A percentile compares a stretch with the other conserved stretches of the same genome.
phyloP scores from a whole-genome alignment of 2,888 invertebrate species.

The Agonopterix alstromeriana region DNA sequence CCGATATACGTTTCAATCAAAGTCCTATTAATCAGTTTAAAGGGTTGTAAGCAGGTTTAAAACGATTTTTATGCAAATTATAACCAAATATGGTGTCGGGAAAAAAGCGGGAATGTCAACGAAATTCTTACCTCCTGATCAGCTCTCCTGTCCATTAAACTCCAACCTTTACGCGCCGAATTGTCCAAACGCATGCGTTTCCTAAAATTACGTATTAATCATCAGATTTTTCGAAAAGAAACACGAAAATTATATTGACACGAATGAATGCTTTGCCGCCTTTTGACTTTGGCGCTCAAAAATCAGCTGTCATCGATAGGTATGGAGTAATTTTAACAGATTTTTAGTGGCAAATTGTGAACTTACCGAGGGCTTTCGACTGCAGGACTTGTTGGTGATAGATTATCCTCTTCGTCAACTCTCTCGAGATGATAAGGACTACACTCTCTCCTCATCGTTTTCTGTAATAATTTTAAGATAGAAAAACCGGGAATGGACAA shows the following conservation, averaged over 20 bases:
- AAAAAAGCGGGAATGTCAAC: conserved; percentile 45
- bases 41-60: too few relatives aligned
- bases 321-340: conserved; percentile 17
- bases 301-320: conserved; percentile 65
- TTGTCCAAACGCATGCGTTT: conserved; percentile 50
- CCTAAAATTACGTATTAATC: conserved; percentile 36
- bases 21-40: too few relatives aligned
- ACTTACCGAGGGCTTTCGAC: conserved; percentile 54
- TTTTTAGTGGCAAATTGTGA: conserved; percentile 16
- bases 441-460: conserved; percentile 6
- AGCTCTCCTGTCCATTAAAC: conserved; percentile 59
- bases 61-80: background rate
- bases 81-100: conserved; percentile 1
- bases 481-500: conserved; percentile 4
- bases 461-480: conserved; percentile 9
- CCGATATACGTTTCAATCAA: too few relatives aligned
- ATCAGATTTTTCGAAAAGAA: conserved; percentile 8
- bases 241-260: conserved; percentile 10
- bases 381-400: conserved; percentile 28
- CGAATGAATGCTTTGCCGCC: conserved; percentile 43
- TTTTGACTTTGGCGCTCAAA: conserved; percentile 63
- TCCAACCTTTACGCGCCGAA: conserved; percentile 58
- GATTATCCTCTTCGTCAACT: conserved; percentile 39
- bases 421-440: conserved; percentile 38
- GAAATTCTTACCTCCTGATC: conserved; percentile 53